These are phyloP conservation scores for Spilarctia lutea DNA, from an alignment of 2,888 invertebrate species.

Conservation along the genomic window DNA sequence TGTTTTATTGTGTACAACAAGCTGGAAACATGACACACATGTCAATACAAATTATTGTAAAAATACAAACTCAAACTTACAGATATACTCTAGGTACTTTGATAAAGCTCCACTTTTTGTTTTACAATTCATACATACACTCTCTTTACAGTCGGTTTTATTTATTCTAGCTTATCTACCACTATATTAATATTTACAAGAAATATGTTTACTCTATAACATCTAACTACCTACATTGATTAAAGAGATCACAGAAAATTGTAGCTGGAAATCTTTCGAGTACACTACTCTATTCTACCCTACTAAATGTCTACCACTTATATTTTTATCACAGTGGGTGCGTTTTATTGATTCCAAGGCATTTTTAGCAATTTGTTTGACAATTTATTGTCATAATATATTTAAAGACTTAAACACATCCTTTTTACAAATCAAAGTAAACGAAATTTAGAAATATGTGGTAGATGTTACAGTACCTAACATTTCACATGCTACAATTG, in stretches of 20 bases:
- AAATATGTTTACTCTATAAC: conserved; percentile 77
- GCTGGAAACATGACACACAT: conserved; percentile 75
- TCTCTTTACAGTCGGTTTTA: conserved; percentile 83
- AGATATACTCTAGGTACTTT: conserved; percentile 83
- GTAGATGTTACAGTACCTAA: conserved; percentile 66
- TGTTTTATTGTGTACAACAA: conserved; percentile 74
- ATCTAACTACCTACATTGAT: conserved; percentile 81
- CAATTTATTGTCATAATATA: conserved; percentile 74
- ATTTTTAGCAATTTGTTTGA: conserved; percentile 67
- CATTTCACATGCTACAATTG: conserved; percentile 79
- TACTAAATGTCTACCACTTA: conserved; percentile 80
- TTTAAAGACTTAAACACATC: conserved; percentile 41
- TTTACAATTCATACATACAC: conserved; percentile 85
- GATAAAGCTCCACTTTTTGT: conserved; percentile 86
- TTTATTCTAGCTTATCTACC: conserved; percentile 67
- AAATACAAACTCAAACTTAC: conserved; percentile 85
- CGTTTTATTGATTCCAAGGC: conserved; percentile 78
- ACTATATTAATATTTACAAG: conserved; percentile 80
- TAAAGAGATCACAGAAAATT: conserved; percentile 88
- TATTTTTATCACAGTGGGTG: conserved; percentile 83
- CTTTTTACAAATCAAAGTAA: conserved; percentile 37
- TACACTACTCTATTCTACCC: conserved; percentile 75
- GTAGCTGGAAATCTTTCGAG: conserved; percentile 87
- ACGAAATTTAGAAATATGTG: conserved; percentile 59
- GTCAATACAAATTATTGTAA: conserved; percentile 83